phyloP scores from a whole-genome alignment of 1,140 invertebrate genomes.

The Mesaphorura yosii region DNA sequence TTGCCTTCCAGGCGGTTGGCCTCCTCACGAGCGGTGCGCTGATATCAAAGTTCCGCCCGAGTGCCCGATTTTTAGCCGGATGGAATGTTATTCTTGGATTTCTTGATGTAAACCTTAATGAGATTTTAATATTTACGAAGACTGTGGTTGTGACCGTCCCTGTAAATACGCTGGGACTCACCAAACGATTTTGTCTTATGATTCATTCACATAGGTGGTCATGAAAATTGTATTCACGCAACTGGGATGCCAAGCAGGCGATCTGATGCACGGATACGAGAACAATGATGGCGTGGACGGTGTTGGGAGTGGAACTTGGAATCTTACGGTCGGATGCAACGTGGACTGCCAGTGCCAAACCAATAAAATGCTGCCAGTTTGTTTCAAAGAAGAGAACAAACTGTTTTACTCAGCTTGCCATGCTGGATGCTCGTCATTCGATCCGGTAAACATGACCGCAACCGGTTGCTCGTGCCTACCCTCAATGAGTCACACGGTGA shows the following conservation, averaged over 20 bases:
- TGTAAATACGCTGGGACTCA: too few species aligned
- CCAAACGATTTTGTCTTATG: too few species aligned
- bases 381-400: conserved; percentile 24
- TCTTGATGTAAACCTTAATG: too few species aligned
- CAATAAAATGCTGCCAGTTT: conserved; percentile 31
- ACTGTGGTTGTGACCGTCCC: too few species aligned
- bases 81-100: conserved; percentile 62
- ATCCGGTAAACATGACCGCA: conserved; percentile 14
- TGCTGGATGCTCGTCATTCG: conserved; percentile 30
- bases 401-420: conserved; percentile 33
- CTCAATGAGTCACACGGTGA: conserved; percentile 7
- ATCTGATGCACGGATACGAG: conserved; percentile 3
- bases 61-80: conserved; percentile 52
- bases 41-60: conserved; percentile 56
- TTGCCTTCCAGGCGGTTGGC: conserved; percentile 58
- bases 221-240: conserved; percentile 23
- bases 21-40: conserved; percentile 54
- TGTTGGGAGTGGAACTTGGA: conserved; percentile 8
- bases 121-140: conserved; percentile 40
- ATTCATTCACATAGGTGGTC: too few species aligned
- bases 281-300: conserved; percentile 3
- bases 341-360: conserved; percentile 22
- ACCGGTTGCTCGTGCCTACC: conserved; percentile 22
- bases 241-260: conserved; percentile 25
- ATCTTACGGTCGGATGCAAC: conserved; percentile 24